Evolutionary conservation across 2,888 invertebrate genomes (phyloP).

Genomic region (Harmothoe impar): DNA sequence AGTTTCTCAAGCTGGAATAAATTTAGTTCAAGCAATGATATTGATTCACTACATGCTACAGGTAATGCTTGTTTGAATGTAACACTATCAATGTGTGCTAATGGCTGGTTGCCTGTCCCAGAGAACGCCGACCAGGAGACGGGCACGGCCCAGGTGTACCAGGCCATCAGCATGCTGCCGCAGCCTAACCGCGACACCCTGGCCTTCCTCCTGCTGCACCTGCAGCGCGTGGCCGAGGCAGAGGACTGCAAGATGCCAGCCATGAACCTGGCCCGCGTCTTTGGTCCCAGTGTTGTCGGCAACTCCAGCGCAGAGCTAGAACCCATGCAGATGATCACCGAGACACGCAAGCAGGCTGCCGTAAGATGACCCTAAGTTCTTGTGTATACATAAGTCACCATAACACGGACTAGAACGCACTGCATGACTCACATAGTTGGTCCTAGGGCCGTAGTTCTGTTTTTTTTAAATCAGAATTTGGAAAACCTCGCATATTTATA

Average conservation of each 20-base stretch:
- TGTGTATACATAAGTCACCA: no score
- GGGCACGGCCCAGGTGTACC: slow-evolving; percentile 78
- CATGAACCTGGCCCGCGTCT: slow-evolving; percentile 93
- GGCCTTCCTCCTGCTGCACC: slow-evolving; percentile 94
- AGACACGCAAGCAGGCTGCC: slow-evolving; percentile 88
- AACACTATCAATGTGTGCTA: no score
- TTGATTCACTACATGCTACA: no score
- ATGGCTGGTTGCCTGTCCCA: neutral
- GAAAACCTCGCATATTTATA: no score
- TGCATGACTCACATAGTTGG: neutral
- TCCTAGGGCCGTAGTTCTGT: neutral
- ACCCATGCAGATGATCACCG: slow-evolving; percentile 88
- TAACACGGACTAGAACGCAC: neutral
- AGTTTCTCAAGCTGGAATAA: no score
- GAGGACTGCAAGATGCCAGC: slow-evolving; percentile 95
- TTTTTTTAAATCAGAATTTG: no score
- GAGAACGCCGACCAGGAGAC: slow-evolving; percentile 84
- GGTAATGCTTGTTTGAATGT: no score
- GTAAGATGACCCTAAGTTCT: slow-evolving; percentile 73
- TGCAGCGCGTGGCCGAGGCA: slow-evolving; percentile 90
- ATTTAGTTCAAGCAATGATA: no score
- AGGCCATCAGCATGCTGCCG: slow-evolving; percentile 92
- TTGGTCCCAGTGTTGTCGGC: slow-evolving; percentile 97
- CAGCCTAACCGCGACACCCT: slow-evolving; percentile 96
- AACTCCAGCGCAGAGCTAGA: slow-evolving; percentile 90